Conservation (phyloP, 1,140 invertebrate species). For the Scaptomyza montana region DNA sequence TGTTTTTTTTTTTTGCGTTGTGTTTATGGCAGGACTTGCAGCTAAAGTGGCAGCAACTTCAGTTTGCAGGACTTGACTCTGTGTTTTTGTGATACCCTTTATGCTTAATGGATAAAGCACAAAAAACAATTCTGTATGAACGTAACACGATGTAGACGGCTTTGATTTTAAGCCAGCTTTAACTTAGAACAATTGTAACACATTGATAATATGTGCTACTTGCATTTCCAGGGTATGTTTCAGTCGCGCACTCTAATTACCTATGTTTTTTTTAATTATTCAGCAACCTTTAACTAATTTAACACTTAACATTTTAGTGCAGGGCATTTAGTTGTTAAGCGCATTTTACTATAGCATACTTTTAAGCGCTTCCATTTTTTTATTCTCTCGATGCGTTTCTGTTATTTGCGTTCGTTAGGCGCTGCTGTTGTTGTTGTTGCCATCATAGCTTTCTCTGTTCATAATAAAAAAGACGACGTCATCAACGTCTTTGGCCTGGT, state of each 20-base stretch:
- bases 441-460: constrained; percentile 73
- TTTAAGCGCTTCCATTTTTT: background rate
- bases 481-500: constrained; percentile 66
- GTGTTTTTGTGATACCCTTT: background rate
- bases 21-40: constrained; percentile 11
- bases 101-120: background rate
- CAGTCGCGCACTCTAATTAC: background rate
- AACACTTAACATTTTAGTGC: too few species aligned
- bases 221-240: background rate
- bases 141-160: too few species aligned
- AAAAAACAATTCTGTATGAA: too few species aligned
- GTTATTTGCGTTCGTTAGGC: constrained; percentile 49
- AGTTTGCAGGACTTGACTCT: constrained; percentile 22
- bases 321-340: too few species aligned
- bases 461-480: constrained; percentile 76
- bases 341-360: too few species aligned
- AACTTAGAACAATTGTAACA: too few species aligned
- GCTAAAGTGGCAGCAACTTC: constrained; percentile 52
- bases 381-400: constrained; percentile 21
- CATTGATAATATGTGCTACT: too few species aligned
- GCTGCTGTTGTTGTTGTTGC: constrained; percentile 50
- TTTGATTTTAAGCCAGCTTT: too few species aligned
- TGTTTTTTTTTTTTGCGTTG: background rate
- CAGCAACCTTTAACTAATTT: too few species aligned
- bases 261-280: constrained; percentile 8